A percentile compares a stretch with the other conserved stretches of the same genome.
These are phyloP conservation scores for Gymnopithys bicolor DNA, from an alignment of 2,797 vertebrate species.

Conservation along the genomic window DNA sequence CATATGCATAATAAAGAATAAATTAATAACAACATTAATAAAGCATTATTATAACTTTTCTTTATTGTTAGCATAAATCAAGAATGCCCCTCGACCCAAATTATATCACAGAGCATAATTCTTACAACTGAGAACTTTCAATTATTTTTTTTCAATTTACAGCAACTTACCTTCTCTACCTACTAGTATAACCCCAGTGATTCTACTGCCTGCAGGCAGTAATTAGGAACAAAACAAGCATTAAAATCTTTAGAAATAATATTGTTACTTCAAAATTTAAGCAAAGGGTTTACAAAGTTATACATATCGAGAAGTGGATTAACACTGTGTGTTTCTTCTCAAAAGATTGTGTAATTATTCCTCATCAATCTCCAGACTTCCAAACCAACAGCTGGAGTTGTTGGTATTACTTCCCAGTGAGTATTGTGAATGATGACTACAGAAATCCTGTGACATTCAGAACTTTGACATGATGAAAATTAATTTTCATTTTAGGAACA, in stretches of 20 bases:
- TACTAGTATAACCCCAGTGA: background rate
- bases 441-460: conserved; percentile 23
- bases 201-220: background rate
- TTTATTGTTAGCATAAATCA: conserved; percentile 13
- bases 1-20: background rate
- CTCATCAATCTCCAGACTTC: background rate
- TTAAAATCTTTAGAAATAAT: background rate
- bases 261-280: background rate
- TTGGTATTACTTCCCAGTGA: background rate
- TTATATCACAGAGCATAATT: background rate
- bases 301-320: background rate
- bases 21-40: conserved; percentile 19
- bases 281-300: background rate
- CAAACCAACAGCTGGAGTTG: conserved; percentile 12
- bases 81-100: background rate
- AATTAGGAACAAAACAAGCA: background rate
- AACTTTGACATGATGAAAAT: conserved; percentile 30
- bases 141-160: background rate
- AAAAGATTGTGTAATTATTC: background rate
- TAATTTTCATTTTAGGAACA: conserved; percentile 25
- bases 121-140: background rate
- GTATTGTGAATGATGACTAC: background rate
- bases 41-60: background rate
- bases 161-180: background rate
- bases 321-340: background rate